Evolutionary conservation across 1,140 invertebrate genomes (phyloP).

Genomic region (Nephila pilipes): DNA sequence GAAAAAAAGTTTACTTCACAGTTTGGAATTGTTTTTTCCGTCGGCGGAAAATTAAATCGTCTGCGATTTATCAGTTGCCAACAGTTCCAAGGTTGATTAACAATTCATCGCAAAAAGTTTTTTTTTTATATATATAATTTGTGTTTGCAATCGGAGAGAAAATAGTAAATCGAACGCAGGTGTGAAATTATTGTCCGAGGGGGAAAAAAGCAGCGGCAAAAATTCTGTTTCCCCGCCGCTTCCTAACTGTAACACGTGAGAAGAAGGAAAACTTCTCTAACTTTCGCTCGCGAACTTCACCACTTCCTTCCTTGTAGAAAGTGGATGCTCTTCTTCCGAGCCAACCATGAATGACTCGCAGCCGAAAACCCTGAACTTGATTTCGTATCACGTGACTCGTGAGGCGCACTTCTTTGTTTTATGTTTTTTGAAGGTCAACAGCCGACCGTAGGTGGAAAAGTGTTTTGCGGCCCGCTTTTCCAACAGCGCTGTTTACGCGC

Average conservation of each 20-base stretch:
- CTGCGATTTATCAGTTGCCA: background rate
- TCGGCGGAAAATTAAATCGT: background rate
- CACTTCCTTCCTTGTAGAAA: slow-evolving; percentile 65
- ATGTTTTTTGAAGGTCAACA: slow-evolving; percentile 74
- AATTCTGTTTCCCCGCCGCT: background rate
- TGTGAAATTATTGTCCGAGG: background rate
- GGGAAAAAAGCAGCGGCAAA: background rate
- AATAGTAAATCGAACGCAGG: background rate
- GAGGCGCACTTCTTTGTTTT: slow-evolving; percentile 48
- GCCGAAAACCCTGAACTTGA: slow-evolving; percentile 67
- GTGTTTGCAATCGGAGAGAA: background rate
- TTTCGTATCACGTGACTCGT: slow-evolving; percentile 58
- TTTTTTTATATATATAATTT: background rate
- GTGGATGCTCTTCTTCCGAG: slow-evolving; percentile 53
- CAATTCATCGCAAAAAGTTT: background rate
- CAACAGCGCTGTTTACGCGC: background rate
- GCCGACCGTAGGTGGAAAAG: slow-evolving; percentile 66
- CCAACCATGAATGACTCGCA: slow-evolving; percentile 48
- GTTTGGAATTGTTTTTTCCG: background rate
- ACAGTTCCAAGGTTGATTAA: background rate
- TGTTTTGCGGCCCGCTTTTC: slow-evolving; percentile 11
- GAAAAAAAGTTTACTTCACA: background rate
- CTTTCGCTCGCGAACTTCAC: slow-evolving; percentile 43
- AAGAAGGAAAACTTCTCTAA: slow-evolving; percentile 8
- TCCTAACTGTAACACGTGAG: slow-evolving; percentile 61